Base-by-base conservation (phyloP, 2,888 invertebrate species). In the Scaptomyza polygonia region DNA sequence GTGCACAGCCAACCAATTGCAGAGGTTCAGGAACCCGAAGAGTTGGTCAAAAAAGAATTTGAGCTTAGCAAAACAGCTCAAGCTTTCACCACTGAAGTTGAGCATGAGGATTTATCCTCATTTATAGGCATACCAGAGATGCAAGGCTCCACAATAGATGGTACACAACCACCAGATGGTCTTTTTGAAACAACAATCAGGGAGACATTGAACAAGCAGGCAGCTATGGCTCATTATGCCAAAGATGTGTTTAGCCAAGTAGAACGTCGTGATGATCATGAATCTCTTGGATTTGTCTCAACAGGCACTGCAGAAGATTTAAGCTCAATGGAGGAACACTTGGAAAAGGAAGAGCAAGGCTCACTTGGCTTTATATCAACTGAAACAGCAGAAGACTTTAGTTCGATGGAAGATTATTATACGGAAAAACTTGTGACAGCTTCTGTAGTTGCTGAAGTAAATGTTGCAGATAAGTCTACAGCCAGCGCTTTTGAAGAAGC, bases 11-110 rank as follows among this genome's bases (percentile, higher is more conserved):
- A 95, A 89, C 94, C 95, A 75, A 93, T 95, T 51, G 94, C 94
- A 81, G 95, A 95, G 92, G 94, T 95, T 43, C 94, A 95, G 85
- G 94, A 95, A 86, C 95, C 95, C 18, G 90, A 95, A 64, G 95
- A 95, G 91, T 94, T 94, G 44, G 95, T 95, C 0, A 95, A 94
- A 90, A 94, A 93, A 1, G 95, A 95, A 89, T 95, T 95, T 84
- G 95, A 95, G 86, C 95, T 95, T 57, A 95, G 94, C 90, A 91
- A 94, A 88, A 91, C 94, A 47, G 92, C 93, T 21, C 92, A 93
- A 11, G 56, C 59, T 7, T 64, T 81, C 25, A 14, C 52, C 5
- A 27, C 53, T 14, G 53, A 40, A 0, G 21, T 16, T 25, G 87
- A 78, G 2, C 32, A 12, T 16, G 86, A 86, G 2, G 89, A 90